These are phyloP conservation scores for Podilymbus podiceps DNA, from an alignment of 2,113 vertebrate species.

Conservation along the genomic window DNA sequence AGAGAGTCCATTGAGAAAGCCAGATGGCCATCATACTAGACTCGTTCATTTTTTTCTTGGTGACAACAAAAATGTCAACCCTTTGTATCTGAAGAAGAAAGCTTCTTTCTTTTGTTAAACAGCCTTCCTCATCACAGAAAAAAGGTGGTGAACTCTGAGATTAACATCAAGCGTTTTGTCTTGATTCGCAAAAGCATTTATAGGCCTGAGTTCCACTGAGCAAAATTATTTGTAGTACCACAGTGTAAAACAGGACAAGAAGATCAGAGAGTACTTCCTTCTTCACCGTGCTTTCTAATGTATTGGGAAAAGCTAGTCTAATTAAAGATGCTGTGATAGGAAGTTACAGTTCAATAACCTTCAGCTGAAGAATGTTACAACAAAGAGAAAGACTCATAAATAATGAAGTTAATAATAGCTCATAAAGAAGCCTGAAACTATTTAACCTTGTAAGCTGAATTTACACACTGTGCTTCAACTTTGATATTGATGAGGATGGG, in stretches of 20 bases:
- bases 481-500: background rate
- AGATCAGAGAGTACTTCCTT: background rate
- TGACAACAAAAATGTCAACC: background rate
- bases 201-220: background rate
- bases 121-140: background rate
- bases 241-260: background rate
- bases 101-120: background rate
- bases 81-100: background rate
- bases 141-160: background rate
- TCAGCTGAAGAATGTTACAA: background rate
- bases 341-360: constrained; percentile 39
- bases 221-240: background rate
- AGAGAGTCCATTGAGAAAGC: background rate
- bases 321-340: constrained; percentile 50
- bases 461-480: background rate
- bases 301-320: background rate
- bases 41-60: background rate
- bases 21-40: background rate
- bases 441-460: constrained; percentile 30
- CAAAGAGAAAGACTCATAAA: constrained; percentile 22
- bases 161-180: background rate
- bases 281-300: rapidly evolving
- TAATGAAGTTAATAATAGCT: constrained; percentile 31
- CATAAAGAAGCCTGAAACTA: background rate
- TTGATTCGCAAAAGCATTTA: background rate